phyloP scores from a whole-genome alignment of 2,888 invertebrate genomes.

The Xanthostigma xanthostigma region DNA sequence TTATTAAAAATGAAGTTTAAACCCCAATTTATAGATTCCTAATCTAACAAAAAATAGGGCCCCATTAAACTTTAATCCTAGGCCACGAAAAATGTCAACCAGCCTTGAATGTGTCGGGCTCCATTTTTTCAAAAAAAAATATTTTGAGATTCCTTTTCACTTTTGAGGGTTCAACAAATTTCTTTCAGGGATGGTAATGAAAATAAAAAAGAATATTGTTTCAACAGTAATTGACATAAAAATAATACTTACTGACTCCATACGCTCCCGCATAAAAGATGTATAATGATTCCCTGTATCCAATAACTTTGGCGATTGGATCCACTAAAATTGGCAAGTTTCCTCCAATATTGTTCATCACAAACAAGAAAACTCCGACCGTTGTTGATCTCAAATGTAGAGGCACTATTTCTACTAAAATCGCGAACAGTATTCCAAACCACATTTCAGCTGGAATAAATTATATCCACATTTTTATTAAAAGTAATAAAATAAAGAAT shows the following conservation, averaged over 20 bases:
- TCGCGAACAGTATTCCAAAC: constrained; percentile 85
- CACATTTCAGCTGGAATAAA: constrained; percentile 71
- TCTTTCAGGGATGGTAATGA: not conserved
- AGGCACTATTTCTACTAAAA: constrained; percentile 79
- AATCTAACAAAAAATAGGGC: too few species aligned
- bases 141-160: too few species aligned
- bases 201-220: not conserved
- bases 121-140: too few species aligned
- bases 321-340: constrained; percentile 79
- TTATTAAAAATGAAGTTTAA: too few species aligned
- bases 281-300: constrained; percentile 70
- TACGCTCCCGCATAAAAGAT: constrained; percentile 83
- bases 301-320: constrained; percentile 65
- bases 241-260: constrained; percentile 55
- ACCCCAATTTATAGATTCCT: too few species aligned
- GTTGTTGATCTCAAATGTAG: constrained; percentile 68
- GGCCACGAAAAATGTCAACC: too few species aligned
- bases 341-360: constrained; percentile 86
- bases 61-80: too few species aligned
- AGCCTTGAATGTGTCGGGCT: too few species aligned
- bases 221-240: not conserved
- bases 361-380: constrained; percentile 75
- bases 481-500: too few species aligned
- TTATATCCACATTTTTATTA: too few species aligned
- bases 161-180: too few species aligned